Percentiles rank a stretch among this genome's conserved stretches.
These are phyloP conservation scores for Cylloceria caligata DNA, from an alignment of 2,888 invertebrate genomes.

Conservation along the genomic window DNA sequence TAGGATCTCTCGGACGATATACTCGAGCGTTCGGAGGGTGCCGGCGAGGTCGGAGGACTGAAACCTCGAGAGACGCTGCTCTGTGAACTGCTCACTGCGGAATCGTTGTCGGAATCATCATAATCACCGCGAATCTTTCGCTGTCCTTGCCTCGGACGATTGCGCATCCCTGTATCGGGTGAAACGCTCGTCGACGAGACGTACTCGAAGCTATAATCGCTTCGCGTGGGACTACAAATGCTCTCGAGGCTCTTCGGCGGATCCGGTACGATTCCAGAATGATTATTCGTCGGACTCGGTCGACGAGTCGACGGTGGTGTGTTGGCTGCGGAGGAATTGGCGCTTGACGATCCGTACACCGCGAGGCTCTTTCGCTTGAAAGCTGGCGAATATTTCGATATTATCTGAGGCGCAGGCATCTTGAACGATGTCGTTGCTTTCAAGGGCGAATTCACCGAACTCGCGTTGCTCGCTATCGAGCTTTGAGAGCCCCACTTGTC, in stretches of 20 bases:
- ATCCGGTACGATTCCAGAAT: constrained; percentile 77
- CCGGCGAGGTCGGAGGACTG: constrained; percentile 91
- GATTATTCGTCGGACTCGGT: constrained; percentile 65
- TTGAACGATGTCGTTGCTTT: constrained; percentile 80
- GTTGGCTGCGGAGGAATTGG: constrained; percentile 64
- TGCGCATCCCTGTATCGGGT: constrained; percentile 74
- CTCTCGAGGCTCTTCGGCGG: constrained; percentile 87
- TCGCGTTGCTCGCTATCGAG: constrained; percentile 79
- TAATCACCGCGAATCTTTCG: constrained; percentile 81
- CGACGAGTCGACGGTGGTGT: constrained; percentile 63
- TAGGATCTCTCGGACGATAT: constrained; percentile 85
- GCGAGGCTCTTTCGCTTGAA: constrained; percentile 91
- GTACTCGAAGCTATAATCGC: constrained; percentile 87
- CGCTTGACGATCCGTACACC: constrained; percentile 85
- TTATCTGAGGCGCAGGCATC: constrained; percentile 84
- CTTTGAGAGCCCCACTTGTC: constrained; percentile 83
- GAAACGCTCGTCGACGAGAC: constrained; percentile 80
- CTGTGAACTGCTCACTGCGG: constrained; percentile 94
- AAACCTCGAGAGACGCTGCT: constrained; percentile 91
- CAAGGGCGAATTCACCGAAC: constrained; percentile 77
- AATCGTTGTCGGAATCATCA: constrained; percentile 94
- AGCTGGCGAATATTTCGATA: constrained; percentile 93
- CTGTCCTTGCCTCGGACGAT: constrained; percentile 75
- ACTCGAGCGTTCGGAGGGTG: constrained; percentile 86
- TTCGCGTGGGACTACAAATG: constrained; percentile 87